These are phyloP conservation scores for Tinea semifulvella DNA, from an alignment of 2,888 invertebrate species.

Conservation along the genomic window DNA sequence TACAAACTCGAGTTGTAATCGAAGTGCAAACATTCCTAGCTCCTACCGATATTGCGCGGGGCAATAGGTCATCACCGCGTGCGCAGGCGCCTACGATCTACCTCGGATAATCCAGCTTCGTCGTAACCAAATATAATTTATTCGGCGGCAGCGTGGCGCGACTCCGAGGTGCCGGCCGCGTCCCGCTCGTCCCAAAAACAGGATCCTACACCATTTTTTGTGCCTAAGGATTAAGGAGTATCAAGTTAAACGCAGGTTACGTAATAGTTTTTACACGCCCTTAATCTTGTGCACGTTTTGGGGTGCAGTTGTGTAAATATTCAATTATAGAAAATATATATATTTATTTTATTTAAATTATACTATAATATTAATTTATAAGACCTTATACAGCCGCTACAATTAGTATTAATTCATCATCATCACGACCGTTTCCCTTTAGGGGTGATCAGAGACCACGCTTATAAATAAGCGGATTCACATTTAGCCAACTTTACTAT, in stretches of 20 bases:
- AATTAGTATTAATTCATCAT: too few species aligned
- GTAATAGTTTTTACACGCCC: constrained; percentile 59
- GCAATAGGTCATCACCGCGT: constrained; percentile 39
- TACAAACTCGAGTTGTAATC: too few species aligned
- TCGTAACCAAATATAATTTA: constrained; percentile 59
- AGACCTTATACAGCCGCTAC: too few species aligned
- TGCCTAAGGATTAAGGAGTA: constrained; percentile 46
- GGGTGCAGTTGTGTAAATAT: neutral
- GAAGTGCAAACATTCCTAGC: too few species aligned
- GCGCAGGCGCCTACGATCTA: constrained; percentile 41
- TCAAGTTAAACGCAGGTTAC: constrained; percentile 57
- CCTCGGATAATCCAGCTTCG: constrained; percentile 54
- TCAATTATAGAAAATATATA: neutral
- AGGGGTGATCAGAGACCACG: too few species aligned
- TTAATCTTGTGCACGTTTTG: constrained; percentile 35
- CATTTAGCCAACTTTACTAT: too few species aligned
- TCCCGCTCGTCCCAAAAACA: constrained; percentile 32
- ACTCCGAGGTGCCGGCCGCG: constrained; percentile 40
- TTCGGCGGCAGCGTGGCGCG: constrained; percentile 65
- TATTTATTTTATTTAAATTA: too few species aligned
- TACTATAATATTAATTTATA: too few species aligned
- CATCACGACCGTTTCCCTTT: too few species aligned
- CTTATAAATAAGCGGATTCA: too few species aligned
- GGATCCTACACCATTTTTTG: constrained; percentile 46
- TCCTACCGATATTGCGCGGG: constrained; percentile 33